Evolutionary conservation across 2,888 invertebrate genomes (phyloP), one percentile per base, ranked within the genome.

Genomic region (Clitarchus hookeri): DNA sequence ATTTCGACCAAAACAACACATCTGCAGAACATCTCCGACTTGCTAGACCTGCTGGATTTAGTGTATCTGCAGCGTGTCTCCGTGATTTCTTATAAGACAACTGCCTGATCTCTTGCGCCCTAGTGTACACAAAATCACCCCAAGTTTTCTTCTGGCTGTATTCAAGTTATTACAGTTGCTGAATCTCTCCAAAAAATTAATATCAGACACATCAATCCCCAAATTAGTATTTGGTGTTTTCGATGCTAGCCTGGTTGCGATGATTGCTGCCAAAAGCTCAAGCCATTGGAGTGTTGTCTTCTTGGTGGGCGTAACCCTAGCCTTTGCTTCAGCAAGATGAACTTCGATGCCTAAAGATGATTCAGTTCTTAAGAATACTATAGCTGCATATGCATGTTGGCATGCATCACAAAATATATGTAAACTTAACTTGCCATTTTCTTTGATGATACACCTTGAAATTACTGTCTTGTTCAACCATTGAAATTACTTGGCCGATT

Each of bases 31-130:
- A 88, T 12, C 88, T 89, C 80, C 89, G 0, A 0, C 88, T 88
- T 11, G 89, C 89, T 0, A 89, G 84, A 83, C 89, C 89, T 9
- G 89, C 89, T 2, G 87, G 88, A 83, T 89, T 89, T 12, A 83
- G n/a, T 16, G 44, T 48, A 6, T 88, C 88, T 4, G 88, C 88
- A 19, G 89, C 84, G 87, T 89, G 89, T 4, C 84, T 27, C 89
- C 89, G 89, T 1, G 86, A 54, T 3, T 19, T 13, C 8, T 54
- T 78, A 6, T 25, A n/a, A n/a, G 26, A 25, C 19, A 78, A 78
- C 13, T 8, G 26, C 26, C 23, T 78, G 23, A 36, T 89, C 85
- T 89, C 89, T 65, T 86, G 86, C 0, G 88, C 86, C 53, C 88
- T n/a, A 77, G 87, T 88, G n/a, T 86, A 44, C 4, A 88, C 88